phyloP scores from a whole-genome alignment of 2,888 invertebrate species.

The Mimas tiliae region DNA sequence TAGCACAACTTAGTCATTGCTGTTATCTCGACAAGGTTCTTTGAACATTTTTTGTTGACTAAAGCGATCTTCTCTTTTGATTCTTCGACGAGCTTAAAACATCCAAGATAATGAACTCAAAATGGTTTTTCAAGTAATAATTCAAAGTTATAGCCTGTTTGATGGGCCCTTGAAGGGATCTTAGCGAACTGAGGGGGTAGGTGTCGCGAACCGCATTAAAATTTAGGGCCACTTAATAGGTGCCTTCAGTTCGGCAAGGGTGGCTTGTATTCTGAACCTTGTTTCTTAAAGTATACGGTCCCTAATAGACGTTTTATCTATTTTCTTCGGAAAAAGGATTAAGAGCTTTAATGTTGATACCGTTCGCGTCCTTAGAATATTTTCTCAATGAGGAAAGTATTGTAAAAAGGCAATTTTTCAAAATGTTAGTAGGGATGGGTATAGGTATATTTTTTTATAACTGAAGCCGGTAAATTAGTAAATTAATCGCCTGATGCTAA shows the following conservation, averaged over 20 bases:
- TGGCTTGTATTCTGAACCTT: conserved; percentile 11
- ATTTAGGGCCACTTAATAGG: conserved; percentile 38
- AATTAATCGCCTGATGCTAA: no score
- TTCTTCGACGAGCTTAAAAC: conserved; percentile 35
- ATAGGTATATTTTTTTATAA: background rate
- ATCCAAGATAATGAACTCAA: conserved; percentile 37
- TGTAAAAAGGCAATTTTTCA: background rate
- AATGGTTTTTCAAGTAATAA: conserved; percentile 44
- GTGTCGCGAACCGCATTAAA: conserved; percentile 48
- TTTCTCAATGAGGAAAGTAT: background rate
- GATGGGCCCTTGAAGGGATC: conserved; percentile 39
- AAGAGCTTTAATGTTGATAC: conserved; percentile 15
- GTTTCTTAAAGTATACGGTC: background rate
- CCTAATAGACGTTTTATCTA: background rate
- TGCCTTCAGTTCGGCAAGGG: conserved; percentile 29
- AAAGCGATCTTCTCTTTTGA: conserved; percentile 37
- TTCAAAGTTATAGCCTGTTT: conserved; percentile 37
- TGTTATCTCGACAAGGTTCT: conserved; percentile 25
- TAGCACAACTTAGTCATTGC: conserved; percentile 16
- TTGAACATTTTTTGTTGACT: conserved; percentile 34
- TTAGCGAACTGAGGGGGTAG: conserved; percentile 42
- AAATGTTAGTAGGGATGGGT: background rate
- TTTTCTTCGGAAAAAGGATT: conserved; percentile 14
- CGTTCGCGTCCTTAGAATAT: background rate
- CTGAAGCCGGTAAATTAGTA: no score